phyloP scores from a whole-genome alignment of 2,113 vertebrate species.

The Leptocoma aspasia region DNA sequence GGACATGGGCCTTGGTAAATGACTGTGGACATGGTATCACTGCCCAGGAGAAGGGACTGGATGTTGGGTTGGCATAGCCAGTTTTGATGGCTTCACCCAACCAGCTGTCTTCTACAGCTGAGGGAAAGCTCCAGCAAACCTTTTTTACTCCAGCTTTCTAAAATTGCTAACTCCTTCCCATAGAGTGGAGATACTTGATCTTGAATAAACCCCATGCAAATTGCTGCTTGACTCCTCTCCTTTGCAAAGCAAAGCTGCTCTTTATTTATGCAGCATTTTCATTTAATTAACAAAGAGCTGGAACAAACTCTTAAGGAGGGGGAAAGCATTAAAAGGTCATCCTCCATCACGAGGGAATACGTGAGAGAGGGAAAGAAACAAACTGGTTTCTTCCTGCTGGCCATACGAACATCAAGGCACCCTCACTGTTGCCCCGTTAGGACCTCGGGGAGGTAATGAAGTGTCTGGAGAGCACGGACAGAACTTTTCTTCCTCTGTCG shows the following conservation, averaged over 20 bases:
- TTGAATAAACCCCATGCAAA: background rate
- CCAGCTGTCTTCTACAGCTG: fast-evolving
- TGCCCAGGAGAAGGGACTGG: background rate
- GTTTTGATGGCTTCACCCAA: background rate
- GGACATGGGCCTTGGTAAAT: background rate
- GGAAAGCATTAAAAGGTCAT: background rate
- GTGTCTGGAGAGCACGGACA: fast-evolving
- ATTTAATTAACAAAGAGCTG: background rate
- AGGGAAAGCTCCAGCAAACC: background rate
- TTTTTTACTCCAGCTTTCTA: background rate
- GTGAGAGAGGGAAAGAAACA: background rate
- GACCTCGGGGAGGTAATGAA: fast-evolving
- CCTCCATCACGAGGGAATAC: fast-evolving
- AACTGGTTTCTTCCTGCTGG: background rate
- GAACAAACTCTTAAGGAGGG: background rate
- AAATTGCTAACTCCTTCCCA: background rate
- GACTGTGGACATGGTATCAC: no score
- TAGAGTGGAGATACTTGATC: background rate
- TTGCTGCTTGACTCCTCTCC: background rate
- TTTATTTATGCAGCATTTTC: background rate
- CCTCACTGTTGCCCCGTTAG: fast-evolving
- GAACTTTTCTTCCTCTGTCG: background rate
- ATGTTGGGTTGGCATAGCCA: background rate
- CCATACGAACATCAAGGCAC: fast-evolving
- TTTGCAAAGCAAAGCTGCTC: background rate